These are phyloP conservation scores for Archocentrus centrarchus DNA, from an alignment of 2,113 vertebrate species.

Conservation along the genomic window DNA sequence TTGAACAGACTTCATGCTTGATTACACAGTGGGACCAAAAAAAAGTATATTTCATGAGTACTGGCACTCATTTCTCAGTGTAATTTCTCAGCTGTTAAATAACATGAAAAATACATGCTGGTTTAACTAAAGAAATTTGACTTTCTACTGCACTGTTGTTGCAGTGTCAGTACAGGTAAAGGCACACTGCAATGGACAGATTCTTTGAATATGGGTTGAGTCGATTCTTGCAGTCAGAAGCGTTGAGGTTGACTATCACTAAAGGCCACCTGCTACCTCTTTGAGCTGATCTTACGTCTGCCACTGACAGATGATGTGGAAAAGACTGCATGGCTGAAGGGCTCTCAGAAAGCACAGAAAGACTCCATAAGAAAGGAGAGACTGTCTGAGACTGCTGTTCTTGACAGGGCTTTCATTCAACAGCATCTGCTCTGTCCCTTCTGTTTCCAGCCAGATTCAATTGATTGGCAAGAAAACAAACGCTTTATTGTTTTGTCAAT, in stretches of 20 bases:
- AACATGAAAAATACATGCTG: neutral
- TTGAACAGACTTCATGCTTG: slow-evolving; percentile 36
- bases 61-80: slow-evolving; percentile 34
- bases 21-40: slow-evolving; percentile 28
- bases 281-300: slow-evolving; percentile 58
- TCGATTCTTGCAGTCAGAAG: slow-evolving; percentile 1
- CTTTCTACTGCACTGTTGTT: slow-evolving; percentile 47
- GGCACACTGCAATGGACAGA: neutral
- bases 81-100: slow-evolving; percentile 5
- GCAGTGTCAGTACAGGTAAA: slow-evolving; percentile 15
- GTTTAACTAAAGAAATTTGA: slow-evolving; percentile 11
- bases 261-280: slow-evolving; percentile 67
- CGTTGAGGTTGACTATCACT: slow-evolving; percentile 35
- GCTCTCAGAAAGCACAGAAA: slow-evolving; percentile 53
- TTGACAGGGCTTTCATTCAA: slow-evolving; percentile 70
- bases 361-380: slow-evolving; percentile 63
- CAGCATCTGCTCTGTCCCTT: slow-evolving; percentile 61
- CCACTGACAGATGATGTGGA: slow-evolving; percentile 71
- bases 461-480: slow-evolving; percentile 51
- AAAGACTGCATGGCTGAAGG: slow-evolving; percentile 56
- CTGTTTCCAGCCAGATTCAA: slow-evolving; percentile 42
- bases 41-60: neutral
- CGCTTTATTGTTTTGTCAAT: slow-evolving; percentile 58
- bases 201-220: neutral
- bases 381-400: slow-evolving; percentile 62